Evolutionary conservation across 2,113 vertebrate genomes (phyloP).

Genomic region (Fregetta grallaria): DNA sequence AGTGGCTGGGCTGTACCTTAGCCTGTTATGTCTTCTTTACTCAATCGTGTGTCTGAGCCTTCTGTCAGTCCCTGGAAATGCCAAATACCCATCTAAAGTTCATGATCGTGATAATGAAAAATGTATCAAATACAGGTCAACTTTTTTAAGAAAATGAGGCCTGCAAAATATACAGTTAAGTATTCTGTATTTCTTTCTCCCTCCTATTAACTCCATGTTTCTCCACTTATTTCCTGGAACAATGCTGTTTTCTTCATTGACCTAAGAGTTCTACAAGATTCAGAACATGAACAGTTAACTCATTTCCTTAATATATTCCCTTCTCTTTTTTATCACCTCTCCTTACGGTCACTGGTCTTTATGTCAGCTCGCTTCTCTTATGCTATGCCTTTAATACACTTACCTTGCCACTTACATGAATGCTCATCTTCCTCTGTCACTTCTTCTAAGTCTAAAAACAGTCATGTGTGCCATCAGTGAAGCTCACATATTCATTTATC

Average conservation of each 20-base stretch:
- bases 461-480: slow-evolving; percentile 24
- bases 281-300: slow-evolving; percentile 5
- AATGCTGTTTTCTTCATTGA: neutral
- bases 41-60: neutral
- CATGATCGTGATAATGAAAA: neutral
- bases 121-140: neutral
- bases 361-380: slow-evolving; percentile 50
- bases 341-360: slow-evolving; percentile 64
- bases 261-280: neutral
- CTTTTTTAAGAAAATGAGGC: neutral
- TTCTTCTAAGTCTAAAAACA: slow-evolving; percentile 54
- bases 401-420: slow-evolving; percentile 50
- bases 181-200: neutral
- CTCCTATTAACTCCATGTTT: neutral
- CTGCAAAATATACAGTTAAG: neutral
- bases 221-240: neutral
- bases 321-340: slow-evolving; percentile 34
- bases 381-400: slow-evolving; percentile 58
- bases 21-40: neutral
- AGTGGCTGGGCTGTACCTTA: neutral
- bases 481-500: slow-evolving; percentile 62
- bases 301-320: slow-evolving; percentile 39
- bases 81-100: neutral
- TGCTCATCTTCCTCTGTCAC: slow-evolving; percentile 60
- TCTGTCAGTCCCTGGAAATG: neutral